phyloP scores from a whole-genome alignment of 2,797 vertebrate species.

The Falco peregrinus region DNA sequence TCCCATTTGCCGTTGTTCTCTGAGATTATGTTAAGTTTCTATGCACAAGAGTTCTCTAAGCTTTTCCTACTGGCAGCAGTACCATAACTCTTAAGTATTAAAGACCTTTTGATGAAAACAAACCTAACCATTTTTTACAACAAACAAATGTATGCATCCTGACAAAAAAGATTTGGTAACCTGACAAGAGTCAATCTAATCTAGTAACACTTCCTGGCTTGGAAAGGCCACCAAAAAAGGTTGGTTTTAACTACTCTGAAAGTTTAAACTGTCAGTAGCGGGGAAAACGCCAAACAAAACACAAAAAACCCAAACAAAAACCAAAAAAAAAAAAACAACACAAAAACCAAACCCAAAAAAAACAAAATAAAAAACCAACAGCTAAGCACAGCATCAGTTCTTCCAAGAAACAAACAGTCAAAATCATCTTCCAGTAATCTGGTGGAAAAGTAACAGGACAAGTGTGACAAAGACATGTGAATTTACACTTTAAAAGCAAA shows the following conservation, averaged over 20 bases:
- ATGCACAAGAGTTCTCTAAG: not conserved
- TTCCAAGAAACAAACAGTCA: not conserved
- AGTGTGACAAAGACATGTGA: not conserved
- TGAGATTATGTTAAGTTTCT: not conserved
- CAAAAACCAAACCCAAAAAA: too few relatives aligned
- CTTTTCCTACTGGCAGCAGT: not conserved
- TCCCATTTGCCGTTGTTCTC: conserved; percentile 1
- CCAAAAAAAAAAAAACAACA: too few relatives aligned
- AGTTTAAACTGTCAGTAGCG: not conserved
- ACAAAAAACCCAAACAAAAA: too few relatives aligned
- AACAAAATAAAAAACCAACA: not conserved
- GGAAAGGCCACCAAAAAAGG: not conserved
- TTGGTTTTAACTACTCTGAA: not conserved
- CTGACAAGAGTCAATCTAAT: not conserved
- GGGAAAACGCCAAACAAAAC: not conserved
- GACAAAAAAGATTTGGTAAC: not conserved
- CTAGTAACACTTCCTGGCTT: not conserved
- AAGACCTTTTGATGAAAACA: not conserved
- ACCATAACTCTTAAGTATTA: not conserved
- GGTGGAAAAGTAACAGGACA: not conserved
- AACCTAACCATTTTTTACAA: not conserved
- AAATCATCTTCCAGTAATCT: conserved; percentile 8
- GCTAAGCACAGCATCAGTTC: not conserved
- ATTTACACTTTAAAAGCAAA: not conserved
- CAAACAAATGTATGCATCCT: not conserved